These are phyloP conservation scores for Lamprologus sp. DNA, from an alignment of 2,113 vertebrate genomes.

Conservation along the genomic window DNA sequence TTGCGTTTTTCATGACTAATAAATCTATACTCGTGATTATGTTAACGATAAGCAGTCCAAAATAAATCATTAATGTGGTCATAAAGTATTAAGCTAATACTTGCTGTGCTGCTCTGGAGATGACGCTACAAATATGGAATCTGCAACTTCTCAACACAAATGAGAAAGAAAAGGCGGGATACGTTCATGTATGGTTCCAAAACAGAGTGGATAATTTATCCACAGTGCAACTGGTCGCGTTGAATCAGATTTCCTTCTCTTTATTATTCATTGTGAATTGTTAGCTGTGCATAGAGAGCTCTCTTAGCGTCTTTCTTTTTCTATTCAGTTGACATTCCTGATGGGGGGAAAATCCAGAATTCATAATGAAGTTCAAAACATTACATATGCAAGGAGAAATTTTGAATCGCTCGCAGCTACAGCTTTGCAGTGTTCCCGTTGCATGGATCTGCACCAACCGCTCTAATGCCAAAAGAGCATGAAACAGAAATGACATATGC, in stretches of 20 bases:
- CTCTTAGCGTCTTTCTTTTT: constrained; percentile 46
- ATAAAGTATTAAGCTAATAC: neutral
- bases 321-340: constrained; percentile 65
- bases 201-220: constrained; percentile 12
- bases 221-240: constrained; percentile 4
- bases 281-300: constrained; percentile 55
- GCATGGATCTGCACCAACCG: constrained; percentile 25
- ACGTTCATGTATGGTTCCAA: neutral
- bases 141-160: neutral
- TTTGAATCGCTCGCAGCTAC: constrained; percentile 42
- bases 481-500: constrained; percentile 52
- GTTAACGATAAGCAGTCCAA: neutral
- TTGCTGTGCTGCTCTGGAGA: neutral
- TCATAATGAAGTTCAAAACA: constrained; percentile 66
- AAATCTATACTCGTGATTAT: neutral
- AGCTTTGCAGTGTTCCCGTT: constrained; percentile 26
- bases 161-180: neutral
- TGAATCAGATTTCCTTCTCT: constrained; percentile 16
- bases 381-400: constrained; percentile 65
- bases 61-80: neutral
- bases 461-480: constrained; percentile 31
- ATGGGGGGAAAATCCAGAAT: constrained; percentile 69
- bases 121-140: neutral
- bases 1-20: neutral
- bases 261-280: constrained; percentile 70